Conservation (phyloP, 2,797 vertebrate species). For the Ispidina picta region DNA sequence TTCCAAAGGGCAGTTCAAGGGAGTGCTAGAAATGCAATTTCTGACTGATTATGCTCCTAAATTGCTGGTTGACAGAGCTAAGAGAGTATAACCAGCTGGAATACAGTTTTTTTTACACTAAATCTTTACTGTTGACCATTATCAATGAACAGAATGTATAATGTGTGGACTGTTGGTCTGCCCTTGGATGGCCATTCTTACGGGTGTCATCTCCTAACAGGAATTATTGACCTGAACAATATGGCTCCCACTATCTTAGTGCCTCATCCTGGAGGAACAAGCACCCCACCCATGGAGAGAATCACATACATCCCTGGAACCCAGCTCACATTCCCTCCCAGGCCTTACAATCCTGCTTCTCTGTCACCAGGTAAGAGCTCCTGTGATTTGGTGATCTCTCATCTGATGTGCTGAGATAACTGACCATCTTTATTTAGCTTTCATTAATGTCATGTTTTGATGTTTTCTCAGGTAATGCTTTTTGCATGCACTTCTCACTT, state of each 20-base stretch:
- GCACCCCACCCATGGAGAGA: conserved; percentile 95
- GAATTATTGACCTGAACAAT: conserved; percentile 99
- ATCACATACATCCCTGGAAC: conserved; percentile 95
- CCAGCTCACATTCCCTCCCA: conserved; percentile 93
- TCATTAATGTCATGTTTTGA: background rate
- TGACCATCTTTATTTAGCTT: background rate
- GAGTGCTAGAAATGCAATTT: background rate
- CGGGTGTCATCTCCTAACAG: conserved; percentile 69
- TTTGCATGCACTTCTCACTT: background rate
- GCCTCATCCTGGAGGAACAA: conserved; percentile 96
- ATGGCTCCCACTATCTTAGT: conserved; percentile 99
- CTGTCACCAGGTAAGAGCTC: conserved; percentile 91
- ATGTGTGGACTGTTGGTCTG: background rate
- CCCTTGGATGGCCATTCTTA: background rate
- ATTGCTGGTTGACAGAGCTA: background rate
- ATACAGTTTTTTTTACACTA: background rate
- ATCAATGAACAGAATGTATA: background rate
- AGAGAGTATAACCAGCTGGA: background rate
- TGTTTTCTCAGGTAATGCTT: background rate
- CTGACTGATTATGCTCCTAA: background rate
- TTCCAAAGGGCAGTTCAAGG: background rate
- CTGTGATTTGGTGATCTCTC: background rate
- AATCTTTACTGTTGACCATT: background rate
- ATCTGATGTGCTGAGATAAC: background rate
- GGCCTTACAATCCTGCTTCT: conserved; percentile 95